Conservation (phyloP, 2,797 vertebrate genomes). For the Sebastes oblongus region DNA sequence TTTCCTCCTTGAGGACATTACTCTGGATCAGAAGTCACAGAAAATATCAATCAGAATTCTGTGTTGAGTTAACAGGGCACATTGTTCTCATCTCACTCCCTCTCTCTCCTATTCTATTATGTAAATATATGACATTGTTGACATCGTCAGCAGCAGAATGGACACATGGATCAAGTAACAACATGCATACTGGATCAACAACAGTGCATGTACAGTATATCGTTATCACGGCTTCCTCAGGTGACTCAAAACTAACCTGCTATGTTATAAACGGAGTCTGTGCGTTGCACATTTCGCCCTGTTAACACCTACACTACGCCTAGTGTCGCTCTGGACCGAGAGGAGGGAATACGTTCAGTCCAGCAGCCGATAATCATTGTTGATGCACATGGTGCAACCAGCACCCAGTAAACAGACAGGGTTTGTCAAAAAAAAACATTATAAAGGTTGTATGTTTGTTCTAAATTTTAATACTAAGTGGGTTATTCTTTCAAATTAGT, state of each 20-base stretch:
- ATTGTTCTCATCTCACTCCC: background rate
- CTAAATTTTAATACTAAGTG: slow-evolving; percentile 13
- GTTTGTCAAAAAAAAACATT: slow-evolving; percentile 54
- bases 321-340: background rate
- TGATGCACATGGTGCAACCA: slow-evolving; percentile 31
- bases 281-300: background rate
- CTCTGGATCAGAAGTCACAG: background rate
- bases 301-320: background rate
- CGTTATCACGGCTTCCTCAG: background rate
- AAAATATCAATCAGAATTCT: background rate
- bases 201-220: background rate
- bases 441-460: slow-evolving; percentile 13
- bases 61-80: background rate
- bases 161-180: slow-evolving; percentile 16
- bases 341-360: background rate
- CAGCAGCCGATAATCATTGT: slow-evolving; percentile 11
- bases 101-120: background rate
- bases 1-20: background rate
- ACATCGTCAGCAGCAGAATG: slow-evolving; percentile 9
- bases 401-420: slow-evolving; percentile 43
- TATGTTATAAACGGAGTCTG: background rate
- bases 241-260: background rate
- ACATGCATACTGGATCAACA: slow-evolving; percentile 1
- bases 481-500: slow-evolving; percentile 31
- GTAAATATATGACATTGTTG: background rate